These are phyloP conservation scores for Gymnoscelis rufifasciata DNA, from an alignment of 2,888 invertebrate genomes.

Conservation along the genomic window DNA sequence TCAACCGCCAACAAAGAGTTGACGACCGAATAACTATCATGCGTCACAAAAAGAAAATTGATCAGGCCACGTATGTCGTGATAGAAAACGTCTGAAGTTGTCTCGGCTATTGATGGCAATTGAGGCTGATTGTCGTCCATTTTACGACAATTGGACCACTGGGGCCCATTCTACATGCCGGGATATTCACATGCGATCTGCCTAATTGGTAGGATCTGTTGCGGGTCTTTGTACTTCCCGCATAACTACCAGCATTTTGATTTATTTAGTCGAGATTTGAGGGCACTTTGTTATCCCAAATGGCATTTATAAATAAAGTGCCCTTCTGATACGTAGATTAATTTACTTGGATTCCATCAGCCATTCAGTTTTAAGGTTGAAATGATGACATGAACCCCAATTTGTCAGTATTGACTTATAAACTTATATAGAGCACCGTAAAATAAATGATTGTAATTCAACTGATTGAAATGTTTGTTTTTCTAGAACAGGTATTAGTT, in stretches of 20 bases:
- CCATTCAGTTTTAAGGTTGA: no score
- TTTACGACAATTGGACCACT: constrained; percentile 65
- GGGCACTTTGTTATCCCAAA: no score
- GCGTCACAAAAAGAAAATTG: constrained; percentile 26
- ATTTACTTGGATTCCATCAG: no score
- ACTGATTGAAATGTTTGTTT: no score
- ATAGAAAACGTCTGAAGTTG: constrained; percentile 34
- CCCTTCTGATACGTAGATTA: no score
- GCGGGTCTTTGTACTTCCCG: constrained; percentile 27
- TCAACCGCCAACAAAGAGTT: constrained; percentile 2
- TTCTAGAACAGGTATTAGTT: no score
- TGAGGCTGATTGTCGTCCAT: constrained; percentile 70
- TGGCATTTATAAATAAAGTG: no score
- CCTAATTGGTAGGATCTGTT: constrained; percentile 60
- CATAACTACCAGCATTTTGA: constrained; percentile 16
- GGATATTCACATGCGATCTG: constrained; percentile 66
- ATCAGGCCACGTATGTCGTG: constrained; percentile 19
- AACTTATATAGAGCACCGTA: no score
- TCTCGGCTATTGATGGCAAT: constrained; percentile 68
- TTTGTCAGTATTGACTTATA: no score
- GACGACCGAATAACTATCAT: constrained; percentile 10
- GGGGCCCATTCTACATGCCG: constrained; percentile 44
- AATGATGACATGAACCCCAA: no score
- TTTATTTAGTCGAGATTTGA: constrained; percentile 4
- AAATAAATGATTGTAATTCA: no score